phyloP scores from a whole-genome alignment of 2,888 invertebrate genomes.

The Cryptocephalus moraei region DNA sequence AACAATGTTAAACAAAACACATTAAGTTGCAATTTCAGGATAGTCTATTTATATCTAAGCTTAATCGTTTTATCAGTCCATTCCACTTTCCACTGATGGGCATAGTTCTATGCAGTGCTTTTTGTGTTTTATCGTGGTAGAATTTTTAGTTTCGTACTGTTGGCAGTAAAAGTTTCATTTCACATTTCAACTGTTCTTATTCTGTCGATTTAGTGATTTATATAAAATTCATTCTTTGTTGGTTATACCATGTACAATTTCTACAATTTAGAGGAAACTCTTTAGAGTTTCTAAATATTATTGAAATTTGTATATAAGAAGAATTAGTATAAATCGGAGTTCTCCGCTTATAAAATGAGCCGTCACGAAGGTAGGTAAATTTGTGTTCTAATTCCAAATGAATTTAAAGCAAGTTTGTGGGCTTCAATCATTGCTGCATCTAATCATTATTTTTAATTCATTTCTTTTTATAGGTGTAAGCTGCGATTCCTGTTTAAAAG shows the following conservation, averaged over 20 bases:
- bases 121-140: no score
- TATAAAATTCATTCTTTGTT: slow-evolving; percentile 1
- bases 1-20: no score
- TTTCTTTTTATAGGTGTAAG: slow-evolving; percentile 75
- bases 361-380: slow-evolving; percentile 25
- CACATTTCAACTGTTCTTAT: slow-evolving; percentile 1
- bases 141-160: no score
- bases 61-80: no score
- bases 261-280: neutral
- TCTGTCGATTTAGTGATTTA: neutral
- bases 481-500: slow-evolving; percentile 98
- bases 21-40: no score
- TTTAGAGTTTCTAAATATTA: neutral
- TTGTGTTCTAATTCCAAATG: slow-evolving; percentile 4
- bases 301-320: neutral
- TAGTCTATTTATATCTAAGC: no score
- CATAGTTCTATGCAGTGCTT: no score
- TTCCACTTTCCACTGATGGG: no score
- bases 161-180: no score
- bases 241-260: slow-evolving; percentile 6
- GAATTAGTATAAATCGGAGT: neutral
- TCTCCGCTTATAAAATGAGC: slow-evolving; percentile 16
- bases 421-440: neutral
- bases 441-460: neutral
- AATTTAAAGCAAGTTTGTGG: neutral